A percentile compares a stretch with the other conserved stretches of the same genome.
Conservation (phyloP, 2,113 vertebrate species). For the Malurus elegans region DNA sequence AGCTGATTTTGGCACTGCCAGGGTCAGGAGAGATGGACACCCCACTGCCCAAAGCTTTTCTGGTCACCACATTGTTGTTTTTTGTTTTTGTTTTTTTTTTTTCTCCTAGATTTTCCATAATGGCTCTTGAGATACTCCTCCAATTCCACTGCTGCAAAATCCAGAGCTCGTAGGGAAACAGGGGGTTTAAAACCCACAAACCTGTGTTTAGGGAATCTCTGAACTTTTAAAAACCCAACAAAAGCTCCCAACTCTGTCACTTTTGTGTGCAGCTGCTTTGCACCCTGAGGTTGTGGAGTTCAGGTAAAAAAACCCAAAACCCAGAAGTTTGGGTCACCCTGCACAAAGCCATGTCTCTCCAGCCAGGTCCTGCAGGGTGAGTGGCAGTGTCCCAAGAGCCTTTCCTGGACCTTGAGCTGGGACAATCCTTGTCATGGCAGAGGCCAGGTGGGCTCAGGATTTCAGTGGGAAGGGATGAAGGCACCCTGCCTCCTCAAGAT, state of each 20-base stretch:
- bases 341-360: neutral
- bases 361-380: neutral
- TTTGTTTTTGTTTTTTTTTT: neutral
- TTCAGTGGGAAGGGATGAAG: neutral
- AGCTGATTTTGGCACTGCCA: neutral
- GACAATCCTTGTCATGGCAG: neutral
- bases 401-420: neutral
- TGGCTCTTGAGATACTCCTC: neutral
- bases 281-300: rapidly evolving
- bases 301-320: neutral
- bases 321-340: neutral
- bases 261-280: neutral
- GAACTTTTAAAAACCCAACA: neutral
- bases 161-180: neutral
- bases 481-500: neutral
- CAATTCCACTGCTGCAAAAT: neutral
- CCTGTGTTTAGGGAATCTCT: neutral
- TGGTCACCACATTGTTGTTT: neutral
- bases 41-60: neutral
- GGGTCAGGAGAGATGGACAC: neutral
- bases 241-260: rapidly evolving
- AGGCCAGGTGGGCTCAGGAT: neutral
- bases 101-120: neutral
- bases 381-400: neutral
- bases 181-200: neutral